These are phyloP conservation scores for Drosophila orosa DNA, from an alignment of 1,140 invertebrate genomes.

Conservation along the genomic window DNA sequence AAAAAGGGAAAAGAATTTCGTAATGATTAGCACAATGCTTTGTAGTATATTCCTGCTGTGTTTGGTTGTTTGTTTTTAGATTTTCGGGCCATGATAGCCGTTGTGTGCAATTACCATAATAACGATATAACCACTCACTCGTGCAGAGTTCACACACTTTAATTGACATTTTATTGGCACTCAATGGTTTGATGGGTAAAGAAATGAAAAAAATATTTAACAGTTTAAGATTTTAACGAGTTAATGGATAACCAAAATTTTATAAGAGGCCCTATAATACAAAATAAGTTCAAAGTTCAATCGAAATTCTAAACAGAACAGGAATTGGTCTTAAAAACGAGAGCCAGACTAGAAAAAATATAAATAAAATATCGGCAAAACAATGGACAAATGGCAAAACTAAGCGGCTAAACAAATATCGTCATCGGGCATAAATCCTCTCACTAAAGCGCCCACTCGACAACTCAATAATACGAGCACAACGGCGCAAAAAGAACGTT, in stretches of 20 bases:
- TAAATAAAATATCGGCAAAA: conserved; percentile 23
- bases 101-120: conserved; percentile 53
- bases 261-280: too few species aligned
- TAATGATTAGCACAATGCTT: conserved; percentile 40
- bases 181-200: not conserved
- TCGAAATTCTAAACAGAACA: conserved; percentile 1
- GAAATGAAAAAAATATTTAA: not conserved
- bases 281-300: conserved; percentile 37
- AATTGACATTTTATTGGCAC: conserved; percentile 45
- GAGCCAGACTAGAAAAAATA: not conserved
- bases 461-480: conserved; percentile 58
- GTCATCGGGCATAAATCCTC: conserved; percentile 68
- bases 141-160: conserved; percentile 9
- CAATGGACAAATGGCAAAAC: conserved; percentile 64
- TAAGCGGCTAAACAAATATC: conserved; percentile 79
- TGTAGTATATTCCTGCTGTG: conserved; percentile 11
- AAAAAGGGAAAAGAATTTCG: conserved; percentile 20
- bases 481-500: conserved; percentile 17
- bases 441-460: conserved; percentile 67
- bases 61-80: conserved; percentile 13
- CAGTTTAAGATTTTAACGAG: not conserved
- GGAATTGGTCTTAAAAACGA: conserved; percentile 23
- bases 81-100: conserved; percentile 18
- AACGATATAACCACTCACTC: conserved; percentile 35
- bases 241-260: not conserved